These are phyloP conservation scores for Beris morrisii DNA, from an alignment of 2,888 invertebrate genomes.

Conservation along the genomic window DNA sequence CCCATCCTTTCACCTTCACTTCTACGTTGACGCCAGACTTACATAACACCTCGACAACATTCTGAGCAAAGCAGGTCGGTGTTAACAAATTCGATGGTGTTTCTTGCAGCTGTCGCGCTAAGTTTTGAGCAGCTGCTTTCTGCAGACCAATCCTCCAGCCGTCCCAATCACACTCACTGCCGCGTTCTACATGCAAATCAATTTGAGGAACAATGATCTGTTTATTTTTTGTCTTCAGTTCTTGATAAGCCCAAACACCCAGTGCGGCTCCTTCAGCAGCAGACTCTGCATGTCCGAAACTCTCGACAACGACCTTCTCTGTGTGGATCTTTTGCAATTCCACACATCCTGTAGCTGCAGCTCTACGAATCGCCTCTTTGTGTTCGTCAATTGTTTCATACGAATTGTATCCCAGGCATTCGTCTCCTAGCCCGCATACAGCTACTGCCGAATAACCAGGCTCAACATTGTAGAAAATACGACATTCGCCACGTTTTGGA, in stretches of 20 bases:
- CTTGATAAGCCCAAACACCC: slow-evolving; percentile 70
- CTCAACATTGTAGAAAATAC: slow-evolving; percentile 68
- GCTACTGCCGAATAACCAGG: slow-evolving; percentile 67
- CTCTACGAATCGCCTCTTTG: slow-evolving; percentile 72
- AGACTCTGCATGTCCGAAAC: slow-evolving; percentile 73
- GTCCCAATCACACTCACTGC: slow-evolving; percentile 67
- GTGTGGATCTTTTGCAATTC: slow-evolving; percentile 62
- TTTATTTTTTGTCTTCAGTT: slow-evolving; percentile 46
- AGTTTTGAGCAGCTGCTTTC: slow-evolving; percentile 78
- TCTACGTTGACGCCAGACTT: slow-evolving; percentile 51
- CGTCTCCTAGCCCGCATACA: slow-evolving; percentile 73
- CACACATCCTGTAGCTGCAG: slow-evolving; percentile 65
- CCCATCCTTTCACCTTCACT: slow-evolving; percentile 65
- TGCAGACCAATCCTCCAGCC: slow-evolving; percentile 73
- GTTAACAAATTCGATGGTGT: slow-evolving; percentile 79
- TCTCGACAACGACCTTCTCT: slow-evolving; percentile 68
- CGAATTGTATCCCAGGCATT: slow-evolving; percentile 67
- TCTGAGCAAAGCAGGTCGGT: slow-evolving; percentile 75
- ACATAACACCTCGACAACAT: slow-evolving; percentile 56
- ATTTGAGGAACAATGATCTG: slow-evolving; percentile 47
- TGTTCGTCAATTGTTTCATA: slow-evolving; percentile 73
- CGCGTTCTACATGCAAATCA: slow-evolving; percentile 60
- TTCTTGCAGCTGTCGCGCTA: slow-evolving; percentile 76
- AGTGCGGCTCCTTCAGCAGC: slow-evolving; percentile 77
- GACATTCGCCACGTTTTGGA: slow-evolving; percentile 59